A percentile compares a stretch with the other conserved stretches of the same genome.
Evolutionary conservation across 2,797 vertebrate genomes (phyloP).

Genomic region (Dendrocincla tyrannina): DNA sequence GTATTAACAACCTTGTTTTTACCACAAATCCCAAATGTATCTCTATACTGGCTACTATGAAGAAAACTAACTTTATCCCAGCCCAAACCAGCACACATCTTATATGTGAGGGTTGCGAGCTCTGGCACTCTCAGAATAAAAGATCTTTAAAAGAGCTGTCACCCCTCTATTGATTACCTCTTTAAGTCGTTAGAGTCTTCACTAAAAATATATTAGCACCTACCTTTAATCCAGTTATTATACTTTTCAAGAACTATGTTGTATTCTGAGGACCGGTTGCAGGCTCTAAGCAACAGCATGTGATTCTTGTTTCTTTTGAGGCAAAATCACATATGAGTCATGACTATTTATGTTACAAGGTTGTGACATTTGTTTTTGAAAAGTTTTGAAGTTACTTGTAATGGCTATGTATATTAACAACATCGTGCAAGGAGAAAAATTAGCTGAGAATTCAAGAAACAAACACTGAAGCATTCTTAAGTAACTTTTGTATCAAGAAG

Average conservation of each 20-base stretch:
- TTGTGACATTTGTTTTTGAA: not conserved
- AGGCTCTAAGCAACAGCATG: not conserved
- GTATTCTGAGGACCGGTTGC: not conserved
- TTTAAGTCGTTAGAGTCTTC: not conserved
- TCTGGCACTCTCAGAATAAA: not conserved
- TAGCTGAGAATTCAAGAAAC: not conserved
- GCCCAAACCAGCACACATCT: not conserved
- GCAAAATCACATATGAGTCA: not conserved
- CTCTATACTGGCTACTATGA: not conserved
- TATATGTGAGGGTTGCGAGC: not conserved
- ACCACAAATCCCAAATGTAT: not conserved
- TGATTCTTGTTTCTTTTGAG: not conserved
- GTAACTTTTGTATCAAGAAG: not conserved
- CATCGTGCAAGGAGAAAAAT: not conserved
- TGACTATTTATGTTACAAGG: not conserved
- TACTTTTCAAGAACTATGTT: not conserved
- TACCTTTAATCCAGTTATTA: not conserved
- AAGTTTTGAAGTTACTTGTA: not conserved
- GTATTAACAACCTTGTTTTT: not conserved
- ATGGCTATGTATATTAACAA: not conserved
- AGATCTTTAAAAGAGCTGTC: not conserved
- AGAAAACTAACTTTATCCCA: not conserved
- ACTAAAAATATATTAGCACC: not conserved
- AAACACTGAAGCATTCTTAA: not conserved
- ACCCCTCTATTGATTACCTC: not conserved